Percentiles rank a stretch among this genome's conserved stretches.
phyloP scores from a whole-genome alignment of 2,113 vertebrate species.

The Zapornia atra region DNA sequence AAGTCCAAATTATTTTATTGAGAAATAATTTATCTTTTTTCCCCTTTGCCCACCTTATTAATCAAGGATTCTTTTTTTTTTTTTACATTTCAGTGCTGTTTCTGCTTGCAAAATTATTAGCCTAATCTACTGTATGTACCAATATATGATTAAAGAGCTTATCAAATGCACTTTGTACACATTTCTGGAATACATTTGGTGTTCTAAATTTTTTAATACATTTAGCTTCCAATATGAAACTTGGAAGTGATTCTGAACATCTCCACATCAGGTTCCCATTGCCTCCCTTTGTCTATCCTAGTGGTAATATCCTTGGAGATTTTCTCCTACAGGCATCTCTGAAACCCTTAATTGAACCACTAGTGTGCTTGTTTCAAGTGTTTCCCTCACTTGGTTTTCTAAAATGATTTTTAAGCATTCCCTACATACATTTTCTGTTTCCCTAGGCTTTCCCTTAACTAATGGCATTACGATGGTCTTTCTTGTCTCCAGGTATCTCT shows the following conservation, averaged over 20 bases:
- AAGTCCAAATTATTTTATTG: background rate
- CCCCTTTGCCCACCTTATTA: background rate
- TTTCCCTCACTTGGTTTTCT: background rate
- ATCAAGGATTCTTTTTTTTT: background rate
- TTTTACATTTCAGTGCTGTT: background rate
- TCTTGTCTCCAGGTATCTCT: background rate
- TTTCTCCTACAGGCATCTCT: slow-evolving; percentile 20
- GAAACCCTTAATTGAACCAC: slow-evolving; percentile 32
- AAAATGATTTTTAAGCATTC: slow-evolving; percentile 29
- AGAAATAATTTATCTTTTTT: background rate
- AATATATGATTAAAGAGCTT: background rate
- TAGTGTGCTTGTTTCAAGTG: slow-evolving; percentile 20
- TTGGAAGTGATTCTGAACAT: background rate
- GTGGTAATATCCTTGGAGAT: background rate
- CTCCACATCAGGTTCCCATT: background rate
- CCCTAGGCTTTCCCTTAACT: background rate
- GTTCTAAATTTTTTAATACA: slow-evolving; percentile 7
- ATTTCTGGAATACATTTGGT: background rate
- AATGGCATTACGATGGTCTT: slow-evolving; percentile 8
- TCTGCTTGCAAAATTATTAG: background rate
- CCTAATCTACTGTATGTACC: background rate
- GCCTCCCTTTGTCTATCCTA: background rate
- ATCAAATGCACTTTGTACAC: background rate
- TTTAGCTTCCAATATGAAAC: background rate
- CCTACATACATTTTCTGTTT: background rate